Base-by-base conservation (phyloP, 1,140 invertebrate species). In the Heliconius hermathena region DNA sequence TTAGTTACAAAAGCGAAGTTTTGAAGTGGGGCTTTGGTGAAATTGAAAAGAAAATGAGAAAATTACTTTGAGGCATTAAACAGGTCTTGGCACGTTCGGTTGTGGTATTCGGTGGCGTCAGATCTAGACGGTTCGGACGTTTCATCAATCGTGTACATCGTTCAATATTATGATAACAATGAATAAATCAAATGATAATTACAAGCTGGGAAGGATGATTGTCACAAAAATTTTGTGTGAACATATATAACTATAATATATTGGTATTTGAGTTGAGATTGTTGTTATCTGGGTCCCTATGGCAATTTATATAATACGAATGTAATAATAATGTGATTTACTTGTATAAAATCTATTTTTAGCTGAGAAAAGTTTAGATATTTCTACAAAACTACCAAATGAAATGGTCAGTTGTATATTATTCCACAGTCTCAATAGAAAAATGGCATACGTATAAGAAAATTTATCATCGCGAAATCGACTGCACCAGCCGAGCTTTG, bases 21-120 rank as follows among this genome's bases (percentile, higher is more conserved):
- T 76, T 76, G 73, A 82, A 81, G 79, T 81, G 79, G 79, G 57
- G 82, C 78, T 73, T 82, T 78, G 77, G 77, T 78, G 74, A 85
- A 84, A 85, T 85, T 85, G 84, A 85, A 85, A 85, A 85, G 84
- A 85, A 85, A 85, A 85, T 85, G 84, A 81, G 84, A 80, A 84
- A 85, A 85, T 81, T 83, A 82, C 79, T 82, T 78, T 77, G 79
- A 82, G 74, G 71, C 70, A 81, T 82, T 83, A 80, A 84, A 84
- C 79, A 77, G 78, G 82, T 74, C 80, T 74, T 72, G 74, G 75
- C 79, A 80, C 81, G 84, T 80, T 82, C 77, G 70, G 74, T 80
- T 81, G 79, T 71, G 82, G 82, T 71, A 29, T 76, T 77, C 26
- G 36, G 18, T 77, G 54, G 49, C 41, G 46, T 41, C 72, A 49